Base-by-base conservation (phyloP, 1,140 invertebrate genomes). In the Drosophila navojoa region DNA sequence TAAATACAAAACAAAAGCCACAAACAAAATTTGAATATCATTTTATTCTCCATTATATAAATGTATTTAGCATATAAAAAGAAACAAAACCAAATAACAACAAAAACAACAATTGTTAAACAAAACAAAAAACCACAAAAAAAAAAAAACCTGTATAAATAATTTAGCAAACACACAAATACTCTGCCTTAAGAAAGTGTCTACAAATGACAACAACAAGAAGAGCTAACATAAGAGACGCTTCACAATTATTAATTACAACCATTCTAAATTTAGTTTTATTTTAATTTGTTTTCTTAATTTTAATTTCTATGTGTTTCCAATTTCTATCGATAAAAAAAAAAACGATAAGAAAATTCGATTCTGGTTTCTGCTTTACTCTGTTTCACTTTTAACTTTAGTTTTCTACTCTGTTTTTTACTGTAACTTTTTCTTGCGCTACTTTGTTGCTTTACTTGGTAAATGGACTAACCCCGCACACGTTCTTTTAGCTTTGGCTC, bases 181-280 rank as follows among this genome's bases (percentile, higher is more conserved):
- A 77, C 61, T 72, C 62, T 78, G 62, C 42, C 50, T 60, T 40
- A 32, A 58, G 66, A 71, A 80, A 80, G 50, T 79, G 87, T 89
- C 77, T 82, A 71, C 70, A 90, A 77, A 87, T 80, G 81, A 78
- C 87, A 90, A 90, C 86, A 90, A 90, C 82, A 90, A 90, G 76
- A 90, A 90, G 87, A 90, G 87, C 87, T 90, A 90, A 90, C 82
- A 90, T 52, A 32, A 49, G 52, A 59, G 44, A 69, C 49, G 70
- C 71, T 66, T 82, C 69, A 66, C 61, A 52, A 42, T 9, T 38
- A 38, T 38, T 55, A 69, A 42, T 27, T 45, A 25, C 1, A 38
- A 62, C 35, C 35, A 38, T 38, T 38, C 19, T 22, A 22, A 22
- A 22, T 22, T 22, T 22, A 22, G 3, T 1, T 22, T 22, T 1